phyloP scores from a whole-genome alignment of 2,113 vertebrate species.

The Melozone crissalis region DNA sequence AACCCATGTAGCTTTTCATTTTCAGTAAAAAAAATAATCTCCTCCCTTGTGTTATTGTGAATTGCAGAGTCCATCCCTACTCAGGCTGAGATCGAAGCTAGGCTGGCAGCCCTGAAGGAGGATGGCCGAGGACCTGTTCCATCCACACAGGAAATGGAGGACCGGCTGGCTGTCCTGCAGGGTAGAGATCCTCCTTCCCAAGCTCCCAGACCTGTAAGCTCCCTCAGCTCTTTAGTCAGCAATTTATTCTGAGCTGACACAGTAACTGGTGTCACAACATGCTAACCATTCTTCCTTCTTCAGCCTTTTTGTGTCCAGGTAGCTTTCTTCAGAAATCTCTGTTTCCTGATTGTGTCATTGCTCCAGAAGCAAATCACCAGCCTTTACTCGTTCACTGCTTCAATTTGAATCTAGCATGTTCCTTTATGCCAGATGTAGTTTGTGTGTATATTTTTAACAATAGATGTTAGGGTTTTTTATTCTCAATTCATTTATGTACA shows the following conservation, averaged over 20 bases:
- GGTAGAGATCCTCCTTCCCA: slow-evolving; percentile 78
- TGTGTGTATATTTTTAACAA: background rate
- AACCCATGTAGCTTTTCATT: background rate
- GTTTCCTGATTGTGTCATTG: background rate
- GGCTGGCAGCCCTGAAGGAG: slow-evolving; percentile 85
- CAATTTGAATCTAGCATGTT: background rate
- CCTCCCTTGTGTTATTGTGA: background rate
- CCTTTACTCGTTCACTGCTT: background rate
- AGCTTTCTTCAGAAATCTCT: background rate
- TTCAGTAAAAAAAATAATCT: background rate
- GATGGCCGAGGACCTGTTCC: slow-evolving; percentile 75
- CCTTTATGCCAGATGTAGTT: background rate
- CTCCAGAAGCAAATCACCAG: background rate
- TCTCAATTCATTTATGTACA: background rate
- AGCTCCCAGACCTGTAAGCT: slow-evolving; percentile 78
- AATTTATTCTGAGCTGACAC: background rate
- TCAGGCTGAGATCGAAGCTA: slow-evolving; percentile 88
- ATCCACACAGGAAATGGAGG: slow-evolving; percentile 85
- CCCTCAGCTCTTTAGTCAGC: background rate
- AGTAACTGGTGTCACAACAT: background rate
- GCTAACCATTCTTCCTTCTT: background rate
- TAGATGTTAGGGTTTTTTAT: background rate
- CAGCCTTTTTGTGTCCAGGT: background rate
- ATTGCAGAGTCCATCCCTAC: slow-evolving; percentile 84
- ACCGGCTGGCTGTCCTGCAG: slow-evolving; percentile 84